Percentiles rank a stretch among this genome's conserved stretches.
Conservation (phyloP, 2,113 vertebrate species). For the Dipodomys ordii region DNA sequence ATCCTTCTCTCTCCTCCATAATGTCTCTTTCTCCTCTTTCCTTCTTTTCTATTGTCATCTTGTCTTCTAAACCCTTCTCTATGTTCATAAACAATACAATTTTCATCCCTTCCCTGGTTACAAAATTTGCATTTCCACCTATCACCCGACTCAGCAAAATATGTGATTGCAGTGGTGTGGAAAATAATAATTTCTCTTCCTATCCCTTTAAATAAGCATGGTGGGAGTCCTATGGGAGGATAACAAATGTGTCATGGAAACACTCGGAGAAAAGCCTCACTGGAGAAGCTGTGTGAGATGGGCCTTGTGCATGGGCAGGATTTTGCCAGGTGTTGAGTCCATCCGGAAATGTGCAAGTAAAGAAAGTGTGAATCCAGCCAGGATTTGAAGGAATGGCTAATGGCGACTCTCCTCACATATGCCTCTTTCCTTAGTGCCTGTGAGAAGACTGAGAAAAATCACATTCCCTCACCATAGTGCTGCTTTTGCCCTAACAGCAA, state of each 20-base stretch:
- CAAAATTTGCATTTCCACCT: background rate
- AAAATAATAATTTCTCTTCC: background rate
- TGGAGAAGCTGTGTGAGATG: background rate
- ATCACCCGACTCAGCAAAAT: background rate
- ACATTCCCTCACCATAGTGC: background rate
- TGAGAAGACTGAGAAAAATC: background rate
- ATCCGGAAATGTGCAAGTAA: background rate
- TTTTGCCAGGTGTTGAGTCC: background rate
- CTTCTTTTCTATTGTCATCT: background rate
- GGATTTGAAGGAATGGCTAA: background rate
- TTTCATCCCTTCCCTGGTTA: background rate
- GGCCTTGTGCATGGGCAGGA: background rate
- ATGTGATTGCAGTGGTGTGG: background rate
- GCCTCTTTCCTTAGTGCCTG: background rate
- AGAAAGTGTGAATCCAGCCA: background rate
- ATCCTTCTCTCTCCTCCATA: background rate
- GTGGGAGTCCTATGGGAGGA: background rate
- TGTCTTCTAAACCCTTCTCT: background rate
- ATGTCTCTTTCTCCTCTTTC: background rate
- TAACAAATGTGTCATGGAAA: background rate
- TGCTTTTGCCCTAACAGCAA: background rate
- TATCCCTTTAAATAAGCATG: background rate
- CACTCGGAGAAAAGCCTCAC: background rate
- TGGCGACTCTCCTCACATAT: background rate
- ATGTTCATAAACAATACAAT: background rate